These are phyloP conservation scores for Plebejus anna DNA, from an alignment of 2,888 invertebrate species.

Conservation along the genomic window DNA sequence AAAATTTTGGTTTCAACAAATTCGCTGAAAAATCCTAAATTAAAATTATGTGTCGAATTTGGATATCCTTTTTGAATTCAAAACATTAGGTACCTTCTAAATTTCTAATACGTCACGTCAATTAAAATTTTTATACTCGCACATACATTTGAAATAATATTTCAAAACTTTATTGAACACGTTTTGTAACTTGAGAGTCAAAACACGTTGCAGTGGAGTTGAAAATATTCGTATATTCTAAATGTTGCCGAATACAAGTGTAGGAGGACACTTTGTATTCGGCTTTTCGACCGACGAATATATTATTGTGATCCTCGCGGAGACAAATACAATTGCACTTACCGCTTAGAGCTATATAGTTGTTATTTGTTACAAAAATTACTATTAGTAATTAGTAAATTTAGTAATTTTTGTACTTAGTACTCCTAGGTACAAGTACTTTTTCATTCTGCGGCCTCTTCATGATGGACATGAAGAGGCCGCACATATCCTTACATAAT, in stretches of 20 bases:
- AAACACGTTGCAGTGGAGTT: slow-evolving; percentile 12
- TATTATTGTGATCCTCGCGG: neutral
- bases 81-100: neutral
- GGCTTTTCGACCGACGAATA: neutral
- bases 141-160: neutral
- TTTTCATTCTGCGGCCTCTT: no score
- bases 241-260: neutral
- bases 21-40: neutral
- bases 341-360: no score
- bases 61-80: neutral
- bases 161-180: slow-evolving; percentile 12
- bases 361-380: no score
- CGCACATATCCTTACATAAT: no score
- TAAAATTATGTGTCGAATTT: neutral
- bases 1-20: no score
- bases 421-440: no score
- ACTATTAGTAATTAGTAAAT: no score
- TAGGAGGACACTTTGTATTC: neutral
- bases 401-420: no score
- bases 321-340: neutral
- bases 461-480: no score
- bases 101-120: neutral
- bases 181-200: neutral
- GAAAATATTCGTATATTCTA: slow-evolving; percentile 13
- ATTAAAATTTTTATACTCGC: neutral